These are phyloP conservation scores for Pungitius pungitius DNA, from an alignment of 2,113 vertebrate genomes.

Conservation along the genomic window DNA sequence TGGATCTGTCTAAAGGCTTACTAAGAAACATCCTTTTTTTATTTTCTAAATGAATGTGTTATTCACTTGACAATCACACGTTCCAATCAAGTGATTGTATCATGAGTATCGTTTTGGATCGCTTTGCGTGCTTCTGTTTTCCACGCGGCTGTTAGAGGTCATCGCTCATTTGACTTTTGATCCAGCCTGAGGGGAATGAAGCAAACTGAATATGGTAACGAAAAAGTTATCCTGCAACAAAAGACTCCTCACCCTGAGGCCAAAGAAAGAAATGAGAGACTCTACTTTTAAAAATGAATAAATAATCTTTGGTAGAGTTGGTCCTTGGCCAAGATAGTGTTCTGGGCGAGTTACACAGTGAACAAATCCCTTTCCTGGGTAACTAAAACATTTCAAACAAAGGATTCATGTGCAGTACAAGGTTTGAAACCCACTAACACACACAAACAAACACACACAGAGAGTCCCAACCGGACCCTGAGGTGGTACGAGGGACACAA, in stretches of 20 bases:
- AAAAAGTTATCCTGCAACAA: constrained; percentile 6
- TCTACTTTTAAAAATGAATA: background rate
- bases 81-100: background rate
- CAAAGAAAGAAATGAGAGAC: constrained; percentile 7
- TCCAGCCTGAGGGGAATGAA: constrained; percentile 5
- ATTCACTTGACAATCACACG: background rate
- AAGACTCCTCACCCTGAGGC: constrained; percentile 7
- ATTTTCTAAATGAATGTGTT: background rate
- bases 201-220: constrained; percentile 11
- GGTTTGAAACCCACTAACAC: constrained; percentile 2
- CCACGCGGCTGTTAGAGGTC: background rate
- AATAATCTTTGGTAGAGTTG: constrained; percentile 8
- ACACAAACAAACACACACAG: background rate
- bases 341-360: constrained; percentile 7
- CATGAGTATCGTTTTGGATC: too few relatives aligned
- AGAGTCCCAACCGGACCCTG: constrained; percentile 13
- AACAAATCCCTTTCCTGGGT: constrained; percentile 5
- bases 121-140: background rate
- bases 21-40: background rate
- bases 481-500: constrained; percentile 47
- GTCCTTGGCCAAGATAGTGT: constrained; percentile 16
- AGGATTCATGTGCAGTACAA: constrained; percentile 6
- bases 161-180: constrained; percentile 25
- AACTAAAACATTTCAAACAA: constrained; percentile 14
- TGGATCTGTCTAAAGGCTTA: background rate